Evolutionary conservation across 2,888 invertebrate genomes (phyloP), one percentile per base, ranked within the genome.

Genomic region (Tuberolachnus salignus): DNA sequence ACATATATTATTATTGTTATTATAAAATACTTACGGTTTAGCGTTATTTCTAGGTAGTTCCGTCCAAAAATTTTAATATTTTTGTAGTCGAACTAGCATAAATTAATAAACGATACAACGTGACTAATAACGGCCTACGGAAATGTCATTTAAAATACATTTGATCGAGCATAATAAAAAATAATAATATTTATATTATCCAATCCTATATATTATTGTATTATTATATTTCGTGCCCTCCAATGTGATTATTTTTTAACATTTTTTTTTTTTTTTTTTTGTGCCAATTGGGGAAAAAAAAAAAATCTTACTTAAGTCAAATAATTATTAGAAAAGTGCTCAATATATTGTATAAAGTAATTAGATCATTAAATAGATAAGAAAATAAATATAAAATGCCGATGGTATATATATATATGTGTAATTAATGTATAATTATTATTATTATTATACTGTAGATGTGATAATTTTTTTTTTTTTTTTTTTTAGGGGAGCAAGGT

Each of bases 11-110:
- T 49, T 69, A 53, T 63, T 42, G 13, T 61, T 49, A 53, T 16
- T 46, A 46, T 61, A 51, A n/a, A 14, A n/a, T 75, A 57, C 49
- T 49, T 69, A 61, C n/a, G 55, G 49, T 16, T 59, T 78, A 78
- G 78, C 69, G 69, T 78, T 69, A 69, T 78, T 69, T 69, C 49
- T 78, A 78, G 78, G 67, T 78, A 78, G 78, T 69, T 78, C 78
- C 78, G 78, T 78, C 78, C 78, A 78, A 69, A 69, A 4, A 46
- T 46, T 34, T 4, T 6, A 6, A 59, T 67, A 67, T 59, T 44
- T 44, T 53, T 59, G 67, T 69, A 59, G 57, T 59, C 16, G 23
- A 49, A n/a, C n/a, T n/a, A n/a, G n/a, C n/a, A n/a, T 46, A 44
- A 19, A 53, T 53, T 19, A n/a, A 19, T 26, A 51, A 67, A 67